Evolutionary conservation across 2,888 invertebrate genomes (phyloP).

Genomic region (Netelia inedita): DNA sequence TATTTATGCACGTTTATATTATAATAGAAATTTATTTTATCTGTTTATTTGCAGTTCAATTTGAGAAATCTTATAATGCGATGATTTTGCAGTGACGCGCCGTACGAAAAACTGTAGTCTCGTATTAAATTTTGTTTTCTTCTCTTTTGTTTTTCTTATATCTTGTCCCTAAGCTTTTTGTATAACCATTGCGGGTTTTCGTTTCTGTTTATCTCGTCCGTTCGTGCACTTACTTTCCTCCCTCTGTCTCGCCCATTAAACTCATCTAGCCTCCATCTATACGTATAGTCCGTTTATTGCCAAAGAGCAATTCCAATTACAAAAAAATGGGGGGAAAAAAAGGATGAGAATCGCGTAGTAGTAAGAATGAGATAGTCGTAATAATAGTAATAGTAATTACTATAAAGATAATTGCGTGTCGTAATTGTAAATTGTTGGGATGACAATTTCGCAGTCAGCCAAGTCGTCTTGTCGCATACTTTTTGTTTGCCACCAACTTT

Average conservation of each 20-base stretch:
- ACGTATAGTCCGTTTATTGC: constrained; percentile 65
- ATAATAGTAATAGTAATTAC: constrained; percentile 76
- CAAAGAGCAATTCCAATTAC: constrained; percentile 73
- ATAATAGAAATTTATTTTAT: constrained; percentile 60
- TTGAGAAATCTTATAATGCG: constrained; percentile 59
- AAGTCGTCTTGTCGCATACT: constrained; percentile 61
- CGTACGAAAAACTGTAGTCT: constrained; percentile 47
- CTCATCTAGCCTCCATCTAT: constrained; percentile 59
- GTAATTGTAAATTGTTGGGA: constrained; percentile 77
- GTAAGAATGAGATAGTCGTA: constrained; percentile 75
- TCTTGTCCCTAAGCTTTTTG: constrained; percentile 29
- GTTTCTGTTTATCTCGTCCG: constrained; percentile 45
- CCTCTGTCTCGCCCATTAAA: constrained; percentile 63
- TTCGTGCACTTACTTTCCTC: constrained; percentile 51
- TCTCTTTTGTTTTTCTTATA: constrained; percentile 2
- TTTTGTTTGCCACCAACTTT: constrained; percentile 68
- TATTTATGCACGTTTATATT: constrained; percentile 76
- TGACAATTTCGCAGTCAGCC: constrained; percentile 73
- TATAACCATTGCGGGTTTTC: constrained; percentile 46
- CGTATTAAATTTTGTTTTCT: constrained; percentile 26
- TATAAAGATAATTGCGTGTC: constrained; percentile 77
- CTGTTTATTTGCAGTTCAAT: constrained; percentile 42
- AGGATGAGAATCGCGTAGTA: constrained; percentile 60
- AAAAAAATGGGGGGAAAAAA: constrained; percentile 66
- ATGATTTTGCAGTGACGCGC: constrained; percentile 54